These are phyloP conservation scores for Chondrosia reniformis DNA, from an alignment of 37 sponge, comb jelly and placozoan species.

Conservation along the genomic window DNA sequence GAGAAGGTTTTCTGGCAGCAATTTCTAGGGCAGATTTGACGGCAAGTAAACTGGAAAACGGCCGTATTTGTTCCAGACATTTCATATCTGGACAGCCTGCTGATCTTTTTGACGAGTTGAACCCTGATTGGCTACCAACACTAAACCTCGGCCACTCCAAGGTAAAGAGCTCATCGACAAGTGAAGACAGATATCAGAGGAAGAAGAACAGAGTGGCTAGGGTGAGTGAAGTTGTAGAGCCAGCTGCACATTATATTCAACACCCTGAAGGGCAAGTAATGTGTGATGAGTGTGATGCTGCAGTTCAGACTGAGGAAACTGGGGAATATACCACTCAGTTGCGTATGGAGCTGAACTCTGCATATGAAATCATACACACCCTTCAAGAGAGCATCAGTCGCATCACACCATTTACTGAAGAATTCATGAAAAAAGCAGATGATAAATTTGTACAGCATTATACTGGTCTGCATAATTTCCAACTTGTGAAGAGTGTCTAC, in stretches of 20 bases:
- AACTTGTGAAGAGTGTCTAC: neutral
- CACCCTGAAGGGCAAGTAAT: neutral
- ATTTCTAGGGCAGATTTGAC: conserved; percentile 34
- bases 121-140: conserved; percentile 41
- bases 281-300: neutral
- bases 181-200: neutral
- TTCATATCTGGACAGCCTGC: conserved; percentile 36
- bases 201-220: neutral
- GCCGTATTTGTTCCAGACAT: conserved; percentile 38
- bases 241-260: neutral
- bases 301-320: conserved; percentile 10
- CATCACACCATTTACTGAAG: neutral
- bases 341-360: neutral
- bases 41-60: conserved; percentile 7
- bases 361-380: neutral
- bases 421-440: neutral
- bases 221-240: neutral
- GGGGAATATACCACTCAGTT: neutral
- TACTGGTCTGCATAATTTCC: conserved; percentile 20
- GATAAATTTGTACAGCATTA: neutral
- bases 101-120: conserved; percentile 12
- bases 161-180: neutral
- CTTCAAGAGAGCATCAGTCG: neutral
- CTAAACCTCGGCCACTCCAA: conserved; percentile 17
- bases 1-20: conserved; percentile 25